A percentile compares a stretch with the other conserved stretches of the same genome.
Conservation (phyloP, 2,113 vertebrate species). For the Chloropsis hardwickii region DNA sequence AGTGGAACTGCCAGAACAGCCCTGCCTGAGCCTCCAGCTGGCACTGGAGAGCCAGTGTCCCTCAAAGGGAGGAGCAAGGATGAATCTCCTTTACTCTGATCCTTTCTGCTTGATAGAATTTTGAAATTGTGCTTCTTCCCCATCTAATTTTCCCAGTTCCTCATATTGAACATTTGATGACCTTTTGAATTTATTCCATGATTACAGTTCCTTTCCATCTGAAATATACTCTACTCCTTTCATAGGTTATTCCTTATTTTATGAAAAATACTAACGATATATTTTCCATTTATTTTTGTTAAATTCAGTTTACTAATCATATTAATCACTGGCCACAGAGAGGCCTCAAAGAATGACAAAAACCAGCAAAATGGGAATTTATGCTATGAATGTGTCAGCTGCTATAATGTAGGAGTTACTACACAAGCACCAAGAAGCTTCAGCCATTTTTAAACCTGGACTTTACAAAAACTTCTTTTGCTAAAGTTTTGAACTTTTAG, state of each 20-base stretch:
- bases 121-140: neutral
- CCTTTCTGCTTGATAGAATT: neutral
- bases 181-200: neutral
- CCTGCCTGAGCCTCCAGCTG: neutral
- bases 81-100: neutral
- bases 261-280: neutral
- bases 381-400: neutral
- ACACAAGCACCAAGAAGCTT: neutral
- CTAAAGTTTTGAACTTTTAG: neutral
- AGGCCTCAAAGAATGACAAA: neutral
- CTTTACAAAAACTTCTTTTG: accelerated
- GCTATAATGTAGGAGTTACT: neutral
- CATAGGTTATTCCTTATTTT: neutral
- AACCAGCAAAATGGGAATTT: neutral
- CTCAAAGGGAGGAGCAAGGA: neutral
- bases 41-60: neutral
- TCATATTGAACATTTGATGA: neutral
- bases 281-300: neutral
- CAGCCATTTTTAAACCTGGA: neutral
- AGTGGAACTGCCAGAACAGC: neutral
- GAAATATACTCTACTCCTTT: neutral
- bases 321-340: neutral
- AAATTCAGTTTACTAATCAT: neutral
- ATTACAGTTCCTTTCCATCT: neutral
- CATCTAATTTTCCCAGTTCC: neutral